Evolutionary conservation across 2,888 invertebrate species (phyloP).

Genomic region (Steinernema scapterisci): DNA sequence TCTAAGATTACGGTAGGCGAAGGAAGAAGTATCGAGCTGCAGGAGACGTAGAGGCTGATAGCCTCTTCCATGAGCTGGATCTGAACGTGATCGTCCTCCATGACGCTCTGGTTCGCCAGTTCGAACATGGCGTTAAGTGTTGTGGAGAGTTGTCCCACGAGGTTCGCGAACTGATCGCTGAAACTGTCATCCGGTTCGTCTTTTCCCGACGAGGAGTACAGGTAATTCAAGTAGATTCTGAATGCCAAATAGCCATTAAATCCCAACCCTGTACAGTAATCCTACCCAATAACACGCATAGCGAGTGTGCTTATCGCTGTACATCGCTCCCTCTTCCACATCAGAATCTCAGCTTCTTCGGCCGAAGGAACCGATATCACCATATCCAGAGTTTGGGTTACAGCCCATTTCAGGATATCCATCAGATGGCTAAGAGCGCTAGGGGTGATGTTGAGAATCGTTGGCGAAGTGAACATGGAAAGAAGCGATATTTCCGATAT

Average conservation of each 20-base stretch:
- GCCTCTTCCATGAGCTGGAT: slow-evolving; percentile 77
- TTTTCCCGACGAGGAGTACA: slow-evolving; percentile 21
- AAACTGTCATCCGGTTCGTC: neutral
- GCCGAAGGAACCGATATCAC: neutral
- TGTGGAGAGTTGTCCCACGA: slow-evolving; percentile 14
- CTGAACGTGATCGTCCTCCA: slow-evolving; percentile 13
- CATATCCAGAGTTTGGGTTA: slow-evolving; percentile 23
- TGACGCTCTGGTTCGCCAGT: slow-evolving; percentile 15
- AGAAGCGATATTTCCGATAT: slow-evolving; percentile 14
- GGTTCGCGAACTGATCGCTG: slow-evolving; percentile 22
- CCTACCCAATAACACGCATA: slow-evolving; percentile 23
- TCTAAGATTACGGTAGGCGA: slow-evolving; percentile 71
- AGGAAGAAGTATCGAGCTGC: slow-evolving; percentile 94
- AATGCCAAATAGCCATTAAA: too few species aligned
- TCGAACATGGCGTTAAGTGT: slow-evolving; percentile 22
- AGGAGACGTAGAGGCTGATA: slow-evolving; percentile 84
- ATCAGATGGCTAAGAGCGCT: slow-evolving; percentile 37
- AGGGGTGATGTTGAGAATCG: slow-evolving; percentile 40
- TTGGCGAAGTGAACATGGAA: slow-evolving; percentile 33
- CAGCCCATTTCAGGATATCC: slow-evolving; percentile 44
- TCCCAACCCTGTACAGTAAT: neutral
- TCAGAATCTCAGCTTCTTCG: neutral
- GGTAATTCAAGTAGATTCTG: slow-evolving; percentile 33
- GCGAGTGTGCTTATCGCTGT: slow-evolving; percentile 16
- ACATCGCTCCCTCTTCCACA: slow-evolving; percentile 24